Percentiles rank a stretch among this genome's conserved stretches.
Conservation (phyloP, 1,140 invertebrate species). For the Drosophila neocordata region DNA sequence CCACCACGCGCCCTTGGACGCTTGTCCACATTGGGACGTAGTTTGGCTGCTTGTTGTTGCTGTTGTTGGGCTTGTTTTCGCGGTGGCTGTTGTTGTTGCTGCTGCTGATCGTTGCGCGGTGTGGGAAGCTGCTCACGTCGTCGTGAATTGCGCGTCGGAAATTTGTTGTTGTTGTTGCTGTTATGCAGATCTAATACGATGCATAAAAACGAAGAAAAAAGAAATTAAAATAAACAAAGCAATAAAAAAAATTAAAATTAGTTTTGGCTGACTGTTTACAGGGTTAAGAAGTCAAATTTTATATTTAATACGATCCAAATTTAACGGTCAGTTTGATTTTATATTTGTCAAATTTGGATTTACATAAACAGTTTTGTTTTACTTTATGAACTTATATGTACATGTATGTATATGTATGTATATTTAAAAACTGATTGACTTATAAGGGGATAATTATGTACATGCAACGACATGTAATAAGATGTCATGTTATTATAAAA, state of each 20-base stretch:
- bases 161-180: conserved; percentile 68
- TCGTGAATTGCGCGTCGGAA: conserved; percentile 56
- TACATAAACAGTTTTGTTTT: too few species aligned
- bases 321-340: too few species aligned
- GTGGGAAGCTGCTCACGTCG: conserved; percentile 68
- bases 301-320: too few species aligned
- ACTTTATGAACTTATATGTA: too few species aligned
- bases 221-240: background rate
- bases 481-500: too few species aligned
- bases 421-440: too few species aligned
- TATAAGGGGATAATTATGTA: too few species aligned
- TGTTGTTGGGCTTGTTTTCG: conserved; percentile 40
- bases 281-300: too few species aligned
- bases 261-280: too few species aligned
- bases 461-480: too few species aligned
- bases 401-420: too few species aligned
- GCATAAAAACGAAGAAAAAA: background rate
- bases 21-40: conserved; percentile 79
- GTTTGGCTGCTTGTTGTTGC: conserved; percentile 59
- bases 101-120: conserved; percentile 66
- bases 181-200: conserved; percentile 58
- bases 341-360: too few species aligned
- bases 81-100: conserved; percentile 51
- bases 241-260: background rate
- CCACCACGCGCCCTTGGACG: conserved; percentile 63